Base-by-base conservation (phyloP, 2,113 vertebrate genomes). In the Nesogale talazaci region DNA sequence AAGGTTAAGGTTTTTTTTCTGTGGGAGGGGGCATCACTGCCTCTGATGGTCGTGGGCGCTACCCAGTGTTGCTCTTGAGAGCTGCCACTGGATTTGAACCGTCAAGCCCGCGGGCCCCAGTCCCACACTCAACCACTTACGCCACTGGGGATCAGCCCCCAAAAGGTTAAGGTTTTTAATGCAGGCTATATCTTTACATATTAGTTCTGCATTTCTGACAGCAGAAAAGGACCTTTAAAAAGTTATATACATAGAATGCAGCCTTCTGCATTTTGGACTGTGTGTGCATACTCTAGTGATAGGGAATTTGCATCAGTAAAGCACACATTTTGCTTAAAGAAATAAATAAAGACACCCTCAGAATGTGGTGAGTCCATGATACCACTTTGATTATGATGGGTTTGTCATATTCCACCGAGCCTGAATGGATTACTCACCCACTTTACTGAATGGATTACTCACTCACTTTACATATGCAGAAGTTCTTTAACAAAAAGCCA, bases 381-480 rank as follows among this genome's bases (percentile, higher is more conserved):
- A 94, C 96, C 95, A 83, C 95, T 95, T 94, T 97, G 95, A 94
- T 93, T 96, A 96, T 94, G 96, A 95, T 95, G 92, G 96, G 90
- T 96, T 97, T 97, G 96, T 97, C 96, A 93, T 90, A 89, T 96
- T 96, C 96, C 87, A 95, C 86, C 81, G 96, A 98, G 96, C 95
- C 97, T 94, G 96, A 52, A 95, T n/a, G 29, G 88, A 96, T 98
- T 98, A 98, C 97, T 98, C 98, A 98, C 97, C 96, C 96, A 83
- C 97, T 96, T 84, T 96, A 96, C 92, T n/a, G n/a, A n/a, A 95
- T 34, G 29, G 88, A 96, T 98, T 98, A 98, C 97, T 98, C 98
- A 98, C 97, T 96, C 96, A 86, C 97, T 96, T 84, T 96, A 96
- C 92, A 76, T 98, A 98, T 98, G 98, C 98, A 98, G 98, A 98